phyloP scores from a whole-genome alignment of 2,888 invertebrate species.

The Leucophora obtusa region DNA sequence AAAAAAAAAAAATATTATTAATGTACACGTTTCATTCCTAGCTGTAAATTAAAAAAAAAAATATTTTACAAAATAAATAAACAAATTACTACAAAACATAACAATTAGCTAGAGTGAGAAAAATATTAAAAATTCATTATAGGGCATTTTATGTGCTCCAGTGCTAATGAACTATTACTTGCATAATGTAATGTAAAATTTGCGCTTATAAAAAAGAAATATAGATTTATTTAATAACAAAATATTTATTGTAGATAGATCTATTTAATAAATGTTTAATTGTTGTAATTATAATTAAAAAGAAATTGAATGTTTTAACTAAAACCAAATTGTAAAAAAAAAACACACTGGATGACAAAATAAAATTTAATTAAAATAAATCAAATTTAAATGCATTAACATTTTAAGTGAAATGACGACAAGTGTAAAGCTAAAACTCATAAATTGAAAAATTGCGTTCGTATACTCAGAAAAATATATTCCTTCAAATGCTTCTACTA shows the following conservation, averaged over 20 bases:
- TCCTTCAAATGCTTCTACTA: no score
- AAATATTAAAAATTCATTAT: constrained; percentile 30
- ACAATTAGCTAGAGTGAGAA: constrained; percentile 62
- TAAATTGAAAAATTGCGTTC: no score
- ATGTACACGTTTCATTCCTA: neutral
- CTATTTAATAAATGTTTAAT: constrained; percentile 61
- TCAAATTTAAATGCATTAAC: no score
- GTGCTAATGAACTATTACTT: constrained; percentile 7
- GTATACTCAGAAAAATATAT: no score
- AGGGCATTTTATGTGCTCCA: constrained; percentile 23
- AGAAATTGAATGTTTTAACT: constrained; percentile 30
- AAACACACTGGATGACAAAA: constrained; percentile 5
- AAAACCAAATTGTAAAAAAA: constrained; percentile 11
- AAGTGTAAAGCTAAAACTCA: no score
- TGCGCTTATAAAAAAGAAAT: constrained; percentile 5
- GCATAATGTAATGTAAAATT: neutral
- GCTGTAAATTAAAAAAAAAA: constrained; percentile 1
- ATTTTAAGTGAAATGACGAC: no score
- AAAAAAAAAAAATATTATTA: neutral
- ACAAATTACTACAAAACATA: constrained; percentile 7
- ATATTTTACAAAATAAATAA: constrained; percentile 10
- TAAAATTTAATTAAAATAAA: neutral
- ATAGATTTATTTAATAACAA: constrained; percentile 16
- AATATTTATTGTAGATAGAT: constrained; percentile 56
- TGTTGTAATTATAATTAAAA: constrained; percentile 52